Base-by-base conservation (phyloP, 1,140 invertebrate genomes). In the Bradysia coprophila region DNA sequence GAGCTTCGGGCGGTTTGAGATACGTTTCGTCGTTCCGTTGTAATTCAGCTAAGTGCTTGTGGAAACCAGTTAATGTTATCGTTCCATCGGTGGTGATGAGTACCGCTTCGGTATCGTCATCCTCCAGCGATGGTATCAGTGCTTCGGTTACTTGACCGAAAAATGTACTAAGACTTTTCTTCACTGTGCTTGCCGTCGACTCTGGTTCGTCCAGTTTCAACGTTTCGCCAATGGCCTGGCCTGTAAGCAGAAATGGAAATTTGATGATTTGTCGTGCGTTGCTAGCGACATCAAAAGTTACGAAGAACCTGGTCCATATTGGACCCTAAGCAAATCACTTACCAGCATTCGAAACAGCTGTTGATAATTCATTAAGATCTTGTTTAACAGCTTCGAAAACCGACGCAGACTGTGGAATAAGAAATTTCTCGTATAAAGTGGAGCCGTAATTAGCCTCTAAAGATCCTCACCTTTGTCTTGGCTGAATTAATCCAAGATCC, bases 361-460 rank as follows among this genome's bases (percentile, higher is more conserved):
- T 67, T 21, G 76, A 72, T 49, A 82, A 74, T 59, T 84, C 81
- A 51, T 73, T 73, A 31, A 84, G 54, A 59, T 84, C 81, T 53
- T 75, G 74, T 50, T 78, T 79, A 44, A 84, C 77, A 66, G 80
- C 78, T 42, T 80, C 76, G 37, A 78, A 66, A 1, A 82, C 78
- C 55, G 76, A 71, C 5, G 65, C 65, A 45, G 76, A 78, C 76
- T 81, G 57, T 15, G 62, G 67, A 53, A n/a, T n/a, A n/a, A n/a
- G n/a, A n/a, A n/a, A n/a, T n/a, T n/a, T n/a, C n/a, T n/a, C n/a
- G n/a, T n/a, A n/a, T n/a, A n/a, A n/a, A n/a, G n/a, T n/a, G n/a
- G n/a, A n/a, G n/a, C n/a, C n/a, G n/a, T n/a, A n/a, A n/a, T n/a
- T n/a, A n/a, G n/a, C n/a, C n/a, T n/a, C n/a, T n/a, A n/a, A n/a